Evolutionary conservation across 2,888 invertebrate species (phyloP), one percentile per base, ranked within the genome.

Genomic region (Meiosimyza decipiens): DNA sequence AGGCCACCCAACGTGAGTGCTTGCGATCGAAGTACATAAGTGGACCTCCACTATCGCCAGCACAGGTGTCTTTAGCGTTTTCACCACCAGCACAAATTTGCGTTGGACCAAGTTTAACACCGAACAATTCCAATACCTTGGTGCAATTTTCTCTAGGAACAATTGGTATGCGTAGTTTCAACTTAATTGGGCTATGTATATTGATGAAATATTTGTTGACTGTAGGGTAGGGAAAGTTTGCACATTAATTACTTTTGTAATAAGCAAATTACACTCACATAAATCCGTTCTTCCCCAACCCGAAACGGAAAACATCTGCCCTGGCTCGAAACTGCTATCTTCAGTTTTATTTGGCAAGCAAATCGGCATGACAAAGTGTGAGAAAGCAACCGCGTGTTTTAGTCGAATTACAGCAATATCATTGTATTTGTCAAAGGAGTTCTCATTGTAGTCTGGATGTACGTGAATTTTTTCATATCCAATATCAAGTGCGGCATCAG

Each of bases 1-100:
- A 88, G 0, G 89, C 80, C 69, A 90, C 89, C 90, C 91, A 91
- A 0, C 89, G 86, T 1, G 87, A 84, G 47, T 87, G 87, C 63
- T 80, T 86, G 0, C 82, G 82, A 77, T 87, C 86, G 59, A 85
- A 84, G 77, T 84, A 88, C 93, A 94, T 94, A 6, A 94, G 85
- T 0, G 94, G 94, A 5, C 94, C 94, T 0, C 94, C 94, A 0
- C 93, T 86, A 63, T 87, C 87, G 0, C 94, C 94, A 16, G 88
- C 89, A 80, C 94, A 95, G 0, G 94, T 91, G 80, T 94, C 94
- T 79, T 91, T 89, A 5, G 90, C 89, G 71, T 87, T 89, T 52
- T 89, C 88, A 0, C 94, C 92, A 3, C 94, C 94, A 12, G 93
- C 93, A 80, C 94, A 94, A 1, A 94, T 80, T 80, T 92, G 92